phyloP scores from a whole-genome alignment of 2,113 vertebrate species.

The Lipotes vexillifer region DNA sequence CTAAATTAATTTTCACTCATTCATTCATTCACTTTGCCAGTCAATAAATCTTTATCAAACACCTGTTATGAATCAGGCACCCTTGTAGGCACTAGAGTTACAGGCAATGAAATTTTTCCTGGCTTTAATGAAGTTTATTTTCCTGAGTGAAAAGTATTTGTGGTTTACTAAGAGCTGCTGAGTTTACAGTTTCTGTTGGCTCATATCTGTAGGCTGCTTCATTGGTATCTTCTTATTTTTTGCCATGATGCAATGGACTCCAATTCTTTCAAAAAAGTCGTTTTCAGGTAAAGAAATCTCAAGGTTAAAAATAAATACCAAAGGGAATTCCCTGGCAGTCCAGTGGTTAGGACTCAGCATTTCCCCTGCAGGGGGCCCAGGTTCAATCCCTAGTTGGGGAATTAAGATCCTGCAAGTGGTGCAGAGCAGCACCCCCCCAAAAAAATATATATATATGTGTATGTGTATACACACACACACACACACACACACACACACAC shows the following conservation, averaged over 20 bases:
- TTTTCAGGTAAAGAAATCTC: slow-evolving; percentile 6
- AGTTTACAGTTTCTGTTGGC: not conserved
- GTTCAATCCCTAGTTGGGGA: too few species aligned
- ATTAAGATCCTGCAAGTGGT: too few species aligned
- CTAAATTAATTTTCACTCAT: not conserved
- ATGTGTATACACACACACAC: accelerated
- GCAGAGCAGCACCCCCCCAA: too few species aligned
- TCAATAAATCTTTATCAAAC: not conserved
- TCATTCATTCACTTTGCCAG: not conserved
- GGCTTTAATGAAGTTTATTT: not conserved
- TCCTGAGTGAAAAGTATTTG: not conserved
- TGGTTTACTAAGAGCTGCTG: not conserved
- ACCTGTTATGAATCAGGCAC: not conserved
- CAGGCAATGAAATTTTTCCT: not conserved
- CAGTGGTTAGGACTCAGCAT: too few species aligned
- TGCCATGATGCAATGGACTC: not conserved
- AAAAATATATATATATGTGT: accelerated
- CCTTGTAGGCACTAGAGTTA: not conserved
- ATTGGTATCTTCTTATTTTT: not conserved
- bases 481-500: too few species aligned
- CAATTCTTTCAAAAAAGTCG: not conserved
- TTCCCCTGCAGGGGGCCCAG: too few species aligned
- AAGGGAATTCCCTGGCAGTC: not conserved
- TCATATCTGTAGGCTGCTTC: not conserved
- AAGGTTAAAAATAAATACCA: not conserved